Evolutionary conservation across 2,888 invertebrate genomes (phyloP).

Genomic region (Anoplius nigerrimus): DNA sequence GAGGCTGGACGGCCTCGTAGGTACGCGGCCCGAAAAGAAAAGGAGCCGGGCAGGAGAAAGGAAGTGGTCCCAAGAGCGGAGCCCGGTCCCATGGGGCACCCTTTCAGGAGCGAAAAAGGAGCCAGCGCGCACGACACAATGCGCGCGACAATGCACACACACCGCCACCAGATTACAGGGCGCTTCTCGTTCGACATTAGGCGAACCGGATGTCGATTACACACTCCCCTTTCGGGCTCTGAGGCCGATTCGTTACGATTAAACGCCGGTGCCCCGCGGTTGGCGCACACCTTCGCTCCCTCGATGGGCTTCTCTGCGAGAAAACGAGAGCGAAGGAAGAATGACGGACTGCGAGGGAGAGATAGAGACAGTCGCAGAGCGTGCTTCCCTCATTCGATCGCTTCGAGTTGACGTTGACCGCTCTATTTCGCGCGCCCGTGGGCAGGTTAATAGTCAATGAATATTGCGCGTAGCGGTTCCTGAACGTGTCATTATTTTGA

Average conservation of each 20-base stretch:
- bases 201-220: conserved; percentile 64
- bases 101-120: conserved; percentile 48
- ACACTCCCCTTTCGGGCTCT: conserved; percentile 48
- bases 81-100: conserved; percentile 8
- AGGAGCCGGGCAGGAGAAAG: background rate
- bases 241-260: conserved; percentile 19
- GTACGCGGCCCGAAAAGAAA: no score
- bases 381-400: conserved; percentile 52
- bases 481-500: conserved; percentile 31
- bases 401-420: conserved; percentile 38
- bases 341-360: conserved; percentile 28
- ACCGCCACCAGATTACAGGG: conserved; percentile 61
- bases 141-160: conserved; percentile 50
- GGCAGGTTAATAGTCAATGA: conserved; percentile 31
- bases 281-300: background rate
- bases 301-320: background rate
- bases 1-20: no score
- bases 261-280: conserved; percentile 1
- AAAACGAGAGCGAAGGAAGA: conserved; percentile 5
- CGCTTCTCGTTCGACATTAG: conserved; percentile 58
- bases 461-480: background rate
- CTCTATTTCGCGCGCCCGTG: conserved; percentile 31
- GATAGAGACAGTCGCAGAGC: no score
- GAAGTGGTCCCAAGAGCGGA: conserved; percentile 2
- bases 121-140: conserved; percentile 10